Evolutionary conservation across 2,113 vertebrate genomes (phyloP), one percentile per base, ranked within the genome.

Genomic region (Strigops habroptila): DNA sequence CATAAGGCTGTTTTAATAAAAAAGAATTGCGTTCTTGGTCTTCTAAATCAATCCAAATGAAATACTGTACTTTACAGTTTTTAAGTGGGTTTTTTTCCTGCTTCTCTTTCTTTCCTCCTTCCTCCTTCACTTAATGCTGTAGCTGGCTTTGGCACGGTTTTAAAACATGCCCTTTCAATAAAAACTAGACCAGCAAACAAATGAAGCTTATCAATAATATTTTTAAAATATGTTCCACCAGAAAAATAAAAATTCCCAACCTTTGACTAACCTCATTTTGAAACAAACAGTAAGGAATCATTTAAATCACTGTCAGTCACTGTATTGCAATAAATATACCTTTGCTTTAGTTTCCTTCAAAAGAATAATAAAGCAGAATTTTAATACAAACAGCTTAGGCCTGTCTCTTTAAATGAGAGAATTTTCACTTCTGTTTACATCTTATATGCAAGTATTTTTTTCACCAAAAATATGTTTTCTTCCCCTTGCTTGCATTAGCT

Each of bases 101-200:
- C 62, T 87, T 90, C 49, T 82, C 71, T 87, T 93, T 90, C 80
- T 55, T 35, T n/a, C 7, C 51, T 22, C 46, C 55, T n/a, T 35
- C 64, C 43, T 17, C 51, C 19, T 86, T 82, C 44, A 46, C 82
- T 86, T 96, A 77, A 28, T 93, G 44, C 81, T 88, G 53, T 43
- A 93, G 57, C 88, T 94, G 82, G 63, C 51, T 89, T 96, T 81
- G 67, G 53, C 73, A 93, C 62, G 69, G 37, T 91, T 97, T 81
- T 95, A 76, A 82, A 93, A 93, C 71, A 93, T 81, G 63, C 15
- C 71, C 91, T 97, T 97, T 97, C 46, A 91, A 91, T 90, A 86
- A 96, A 96, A 96, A 94, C 19, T 88, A 93, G 90, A 93, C 67
- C 60, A 92, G 90, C 74, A 96, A 96, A 96, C 86, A 91, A 97